phyloP scores from a whole-genome alignment of 2,113 vertebrate species.

The Motacilla tschutschensis region DNA sequence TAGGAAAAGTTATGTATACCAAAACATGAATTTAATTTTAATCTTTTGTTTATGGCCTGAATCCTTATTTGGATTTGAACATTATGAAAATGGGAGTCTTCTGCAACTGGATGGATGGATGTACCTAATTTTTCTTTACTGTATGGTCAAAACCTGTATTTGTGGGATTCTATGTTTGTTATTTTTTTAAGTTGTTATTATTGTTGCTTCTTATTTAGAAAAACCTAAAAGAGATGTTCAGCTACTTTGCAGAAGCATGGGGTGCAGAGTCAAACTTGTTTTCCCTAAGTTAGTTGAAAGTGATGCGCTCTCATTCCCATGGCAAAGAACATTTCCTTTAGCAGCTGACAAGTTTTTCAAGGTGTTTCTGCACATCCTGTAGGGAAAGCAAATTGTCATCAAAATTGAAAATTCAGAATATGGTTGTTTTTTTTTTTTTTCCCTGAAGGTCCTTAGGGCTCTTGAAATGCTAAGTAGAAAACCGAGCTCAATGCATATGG shows the following conservation, averaged over 20 bases:
- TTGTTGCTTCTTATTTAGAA: background rate
- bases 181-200: background rate
- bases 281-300: slow-evolving; percentile 35
- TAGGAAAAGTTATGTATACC: background rate
- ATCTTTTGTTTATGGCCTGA: background rate
- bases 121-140: background rate
- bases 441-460: slow-evolving; percentile 65
- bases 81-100: background rate
- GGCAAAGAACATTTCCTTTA: slow-evolving; percentile 29
- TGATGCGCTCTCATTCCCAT: slow-evolving; percentile 23
- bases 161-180: background rate
- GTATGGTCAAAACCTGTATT: background rate
- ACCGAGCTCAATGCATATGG: slow-evolving; percentile 50
- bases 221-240: background rate
- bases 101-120: background rate
- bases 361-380: slow-evolving; percentile 50
- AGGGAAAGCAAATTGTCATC: slow-evolving; percentile 67
- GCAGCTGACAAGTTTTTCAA: slow-evolving; percentile 47
- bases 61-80: background rate
- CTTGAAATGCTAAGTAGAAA: slow-evolving; percentile 73
- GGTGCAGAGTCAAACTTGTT: background rate
- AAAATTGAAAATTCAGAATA: slow-evolving; percentile 67
- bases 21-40: background rate
- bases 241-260: background rate
- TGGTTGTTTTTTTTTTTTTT: background rate